phyloP scores from a whole-genome alignment of 2,113 vertebrate genomes.

The Tachycineta bicolor region DNA sequence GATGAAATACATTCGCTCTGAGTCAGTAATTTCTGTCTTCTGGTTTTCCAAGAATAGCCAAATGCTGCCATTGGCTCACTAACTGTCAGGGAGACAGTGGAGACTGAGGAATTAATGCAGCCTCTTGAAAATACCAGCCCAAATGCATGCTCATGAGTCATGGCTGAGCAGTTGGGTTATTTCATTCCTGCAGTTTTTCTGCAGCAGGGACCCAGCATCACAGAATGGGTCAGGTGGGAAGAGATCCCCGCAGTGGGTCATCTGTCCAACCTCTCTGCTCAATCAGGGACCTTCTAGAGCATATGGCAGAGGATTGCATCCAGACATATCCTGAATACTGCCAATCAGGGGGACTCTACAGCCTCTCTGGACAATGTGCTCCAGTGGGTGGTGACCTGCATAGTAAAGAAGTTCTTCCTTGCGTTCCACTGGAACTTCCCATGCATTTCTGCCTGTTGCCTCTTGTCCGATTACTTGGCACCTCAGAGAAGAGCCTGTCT shows the following conservation, averaged over 20 bases:
- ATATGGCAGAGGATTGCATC: background rate
- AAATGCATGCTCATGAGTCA: conserved; percentile 43
- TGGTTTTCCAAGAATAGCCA: conserved; percentile 59
- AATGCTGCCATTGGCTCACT: conserved; percentile 34
- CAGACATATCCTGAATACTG: background rate
- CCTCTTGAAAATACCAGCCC: conserved; percentile 31
- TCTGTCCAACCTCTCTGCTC: background rate
- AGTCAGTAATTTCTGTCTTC: conserved; percentile 41
- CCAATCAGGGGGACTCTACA: no score
- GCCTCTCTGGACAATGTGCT: background rate
- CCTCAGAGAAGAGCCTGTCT: background rate
- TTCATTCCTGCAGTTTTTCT: background rate
- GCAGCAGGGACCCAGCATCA: background rate
- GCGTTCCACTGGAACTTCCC: background rate
- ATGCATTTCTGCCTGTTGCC: background rate
- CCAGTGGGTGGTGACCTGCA: background rate
- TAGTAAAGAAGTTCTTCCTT: background rate
- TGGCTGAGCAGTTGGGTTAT: background rate
- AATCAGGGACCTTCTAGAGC: background rate
- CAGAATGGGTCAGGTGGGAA: background rate
- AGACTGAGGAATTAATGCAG: conserved; percentile 29
- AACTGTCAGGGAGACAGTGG: background rate
- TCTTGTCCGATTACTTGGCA: background rate
- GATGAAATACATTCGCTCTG: conserved; percentile 30
- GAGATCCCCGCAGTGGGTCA: background rate